Conservation (phyloP, 1,140 invertebrate genomes). For the Caenorhabditis tropicalis region DNA sequence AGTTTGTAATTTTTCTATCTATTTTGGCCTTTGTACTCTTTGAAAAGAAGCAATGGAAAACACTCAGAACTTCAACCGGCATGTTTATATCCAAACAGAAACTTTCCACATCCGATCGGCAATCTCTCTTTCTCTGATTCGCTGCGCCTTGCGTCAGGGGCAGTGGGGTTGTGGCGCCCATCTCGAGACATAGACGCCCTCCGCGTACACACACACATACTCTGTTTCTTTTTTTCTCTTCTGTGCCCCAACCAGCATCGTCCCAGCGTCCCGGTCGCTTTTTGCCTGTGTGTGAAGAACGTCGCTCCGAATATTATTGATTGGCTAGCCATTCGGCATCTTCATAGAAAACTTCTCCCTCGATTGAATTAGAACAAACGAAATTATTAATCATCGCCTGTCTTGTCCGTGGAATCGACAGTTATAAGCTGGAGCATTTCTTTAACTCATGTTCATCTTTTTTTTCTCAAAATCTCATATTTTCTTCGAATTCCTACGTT, state of each 20-base stretch:
- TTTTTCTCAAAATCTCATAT: no score
- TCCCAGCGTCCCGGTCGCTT: constrained; percentile 20
- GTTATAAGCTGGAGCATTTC: no score
- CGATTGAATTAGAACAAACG: not conserved
- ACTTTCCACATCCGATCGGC: constrained; percentile 24
- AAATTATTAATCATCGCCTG: no score
- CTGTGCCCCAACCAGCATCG: constrained; percentile 31
- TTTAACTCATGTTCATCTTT: no score
- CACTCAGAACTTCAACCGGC: constrained; percentile 12
- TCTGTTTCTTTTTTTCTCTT: constrained; percentile 41
- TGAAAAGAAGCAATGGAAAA: constrained; percentile 3
- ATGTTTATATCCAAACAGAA: constrained; percentile 37
- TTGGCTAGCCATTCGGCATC: constrained; percentile 9
- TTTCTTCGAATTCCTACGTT: no score
- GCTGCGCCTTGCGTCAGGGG: not conserved
- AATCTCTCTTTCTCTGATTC: not conserved
- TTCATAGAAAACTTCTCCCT: not conserved
- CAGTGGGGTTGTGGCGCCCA: not conserved
- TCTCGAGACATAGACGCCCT: constrained; percentile 20
- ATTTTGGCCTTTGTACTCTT: not conserved
- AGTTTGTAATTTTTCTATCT: not conserved
- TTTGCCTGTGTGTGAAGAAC: constrained; percentile 3
- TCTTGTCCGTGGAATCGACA: no score
- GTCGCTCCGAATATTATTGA: constrained; percentile 35
- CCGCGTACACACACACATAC: not conserved